These are phyloP conservation scores for Drosophila pegasa DNA, from an alignment of 2,888 invertebrate species.

Conservation along the genomic window DNA sequence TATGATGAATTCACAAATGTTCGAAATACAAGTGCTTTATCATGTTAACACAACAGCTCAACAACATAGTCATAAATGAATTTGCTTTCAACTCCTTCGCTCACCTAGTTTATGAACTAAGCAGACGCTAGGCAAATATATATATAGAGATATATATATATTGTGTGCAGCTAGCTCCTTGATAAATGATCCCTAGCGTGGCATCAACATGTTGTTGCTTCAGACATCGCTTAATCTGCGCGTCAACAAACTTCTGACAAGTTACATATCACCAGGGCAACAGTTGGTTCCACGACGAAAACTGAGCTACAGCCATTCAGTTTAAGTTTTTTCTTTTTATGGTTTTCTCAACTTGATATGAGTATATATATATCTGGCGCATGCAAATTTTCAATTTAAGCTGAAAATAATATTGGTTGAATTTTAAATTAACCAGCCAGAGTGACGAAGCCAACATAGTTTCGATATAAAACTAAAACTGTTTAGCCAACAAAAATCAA, in stretches of 20 bases:
- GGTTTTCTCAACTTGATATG: slow-evolving; percentile 23
- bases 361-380: slow-evolving; percentile 13
- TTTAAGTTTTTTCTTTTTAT: slow-evolving; percentile 18
- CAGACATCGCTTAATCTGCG: slow-evolving; percentile 66
- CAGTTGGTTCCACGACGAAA: slow-evolving; percentile 59
- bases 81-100: slow-evolving; percentile 14
- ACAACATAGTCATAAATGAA: slow-evolving; percentile 37
- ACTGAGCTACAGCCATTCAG: slow-evolving; percentile 10
- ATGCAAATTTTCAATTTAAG: slow-evolving; percentile 34
- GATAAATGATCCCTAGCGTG: slow-evolving; percentile 66
- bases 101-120: slow-evolving; percentile 34
- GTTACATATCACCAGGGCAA: slow-evolving; percentile 72
- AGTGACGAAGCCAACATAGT: slow-evolving; percentile 19
- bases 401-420: slow-evolving; percentile 20
- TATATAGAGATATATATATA: too few relatives aligned
- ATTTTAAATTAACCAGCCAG: slow-evolving; percentile 37
- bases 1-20: neutral
- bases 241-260: slow-evolving; percentile 79
- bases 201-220: slow-evolving; percentile 56
- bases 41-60: slow-evolving; percentile 34
- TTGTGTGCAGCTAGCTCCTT: slow-evolving; percentile 33
- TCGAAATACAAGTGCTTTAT: slow-evolving; percentile 22
- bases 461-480: slow-evolving; percentile 38
- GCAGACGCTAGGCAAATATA: slow-evolving; percentile 23
- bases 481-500: slow-evolving; percentile 45